Percentiles rank a stretch among this genome's conserved stretches.
These are phyloP conservation scores for Leontocebus nigricollis DNA, from an alignment of 2,797 vertebrate species.

Conservation along the genomic window DNA sequence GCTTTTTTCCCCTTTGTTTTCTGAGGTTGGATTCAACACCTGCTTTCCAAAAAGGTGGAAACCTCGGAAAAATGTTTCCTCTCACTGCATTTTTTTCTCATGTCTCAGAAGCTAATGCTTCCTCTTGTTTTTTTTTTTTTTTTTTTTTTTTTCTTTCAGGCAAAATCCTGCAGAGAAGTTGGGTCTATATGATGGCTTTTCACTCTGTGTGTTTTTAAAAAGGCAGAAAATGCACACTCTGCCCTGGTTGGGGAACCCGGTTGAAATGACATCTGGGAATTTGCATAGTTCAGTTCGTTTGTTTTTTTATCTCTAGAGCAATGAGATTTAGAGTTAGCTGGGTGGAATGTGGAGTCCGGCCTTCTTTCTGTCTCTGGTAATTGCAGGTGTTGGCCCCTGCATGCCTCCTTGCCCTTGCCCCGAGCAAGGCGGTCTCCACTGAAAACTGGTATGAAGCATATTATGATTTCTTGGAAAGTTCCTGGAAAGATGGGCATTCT, in stretches of 20 bases:
- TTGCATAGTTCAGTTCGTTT: background rate
- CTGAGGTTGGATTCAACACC: fast-evolving
- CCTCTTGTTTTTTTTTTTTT: too few species aligned
- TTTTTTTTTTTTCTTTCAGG: background rate
- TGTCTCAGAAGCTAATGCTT: background rate
- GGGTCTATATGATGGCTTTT: background rate
- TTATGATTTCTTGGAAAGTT: background rate
- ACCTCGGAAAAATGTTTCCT: fast-evolving
- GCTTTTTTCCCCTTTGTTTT: fast-evolving
- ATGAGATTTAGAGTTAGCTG: background rate
- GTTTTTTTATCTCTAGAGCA: background rate
- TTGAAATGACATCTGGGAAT: background rate
- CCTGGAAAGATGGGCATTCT: background rate
- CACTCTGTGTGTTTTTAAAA: background rate
- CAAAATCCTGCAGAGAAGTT: background rate
- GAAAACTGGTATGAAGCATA: fast-evolving
- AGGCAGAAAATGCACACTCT: background rate
- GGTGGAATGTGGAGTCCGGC: too few species aligned
- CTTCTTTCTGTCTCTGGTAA: background rate
- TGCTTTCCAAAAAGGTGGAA: too few species aligned
- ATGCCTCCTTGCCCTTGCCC: background rate
- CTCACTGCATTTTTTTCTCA: background rate
- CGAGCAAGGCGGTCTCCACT: fast-evolving
- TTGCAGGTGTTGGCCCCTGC: too few species aligned
- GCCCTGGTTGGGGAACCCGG: fast-evolving